These are phyloP conservation scores for Pelobates fuscus DNA, from an alignment of 2,113 vertebrate species.

Conservation along the genomic window DNA sequence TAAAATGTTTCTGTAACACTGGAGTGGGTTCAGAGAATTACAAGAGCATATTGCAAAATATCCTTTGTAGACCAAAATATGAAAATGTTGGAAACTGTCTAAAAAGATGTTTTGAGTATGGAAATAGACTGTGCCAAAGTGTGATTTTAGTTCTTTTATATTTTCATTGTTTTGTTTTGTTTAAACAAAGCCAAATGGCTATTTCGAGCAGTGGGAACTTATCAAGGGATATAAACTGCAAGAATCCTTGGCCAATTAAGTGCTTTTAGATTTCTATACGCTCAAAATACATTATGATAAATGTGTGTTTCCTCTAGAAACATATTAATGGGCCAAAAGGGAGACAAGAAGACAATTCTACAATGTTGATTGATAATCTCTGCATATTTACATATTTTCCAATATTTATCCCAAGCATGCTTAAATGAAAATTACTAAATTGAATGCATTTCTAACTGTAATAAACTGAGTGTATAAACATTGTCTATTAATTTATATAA, in stretches of 20 bases:
- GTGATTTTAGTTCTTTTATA: no score
- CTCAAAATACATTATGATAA: slow-evolving; percentile 38
- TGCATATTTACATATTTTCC: slow-evolving; percentile 18
- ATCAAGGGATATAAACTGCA: neutral
- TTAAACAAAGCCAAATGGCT: slow-evolving; percentile 14
- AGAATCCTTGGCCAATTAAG: slow-evolving; percentile 21
- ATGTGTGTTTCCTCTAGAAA: slow-evolving; percentile 36
- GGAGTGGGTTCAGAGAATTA: slow-evolving; percentile 22
- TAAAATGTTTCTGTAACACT: slow-evolving; percentile 39
- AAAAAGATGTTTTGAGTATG: slow-evolving; percentile 8
- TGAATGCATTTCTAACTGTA: no score
- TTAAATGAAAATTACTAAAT: neutral
- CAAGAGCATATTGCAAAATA: slow-evolving; percentile 30
- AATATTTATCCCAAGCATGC: neutral
- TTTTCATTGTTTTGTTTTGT: neutral
- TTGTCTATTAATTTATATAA: no score
- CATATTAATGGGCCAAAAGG: slow-evolving; percentile 29
- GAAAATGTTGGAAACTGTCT: slow-evolving; percentile 20
- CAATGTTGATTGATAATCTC: slow-evolving; percentile 32
- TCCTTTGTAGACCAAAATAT: slow-evolving; percentile 7
- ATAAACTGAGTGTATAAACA: no score
- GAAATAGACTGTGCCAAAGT: neutral
- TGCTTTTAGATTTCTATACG: slow-evolving; percentile 21
- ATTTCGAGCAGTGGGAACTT: slow-evolving; percentile 12
- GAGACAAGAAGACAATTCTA: slow-evolving; percentile 18